These are phyloP conservation scores for Polia nebulosa DNA, from an alignment of 2,888 invertebrate species.

Conservation along the genomic window DNA sequence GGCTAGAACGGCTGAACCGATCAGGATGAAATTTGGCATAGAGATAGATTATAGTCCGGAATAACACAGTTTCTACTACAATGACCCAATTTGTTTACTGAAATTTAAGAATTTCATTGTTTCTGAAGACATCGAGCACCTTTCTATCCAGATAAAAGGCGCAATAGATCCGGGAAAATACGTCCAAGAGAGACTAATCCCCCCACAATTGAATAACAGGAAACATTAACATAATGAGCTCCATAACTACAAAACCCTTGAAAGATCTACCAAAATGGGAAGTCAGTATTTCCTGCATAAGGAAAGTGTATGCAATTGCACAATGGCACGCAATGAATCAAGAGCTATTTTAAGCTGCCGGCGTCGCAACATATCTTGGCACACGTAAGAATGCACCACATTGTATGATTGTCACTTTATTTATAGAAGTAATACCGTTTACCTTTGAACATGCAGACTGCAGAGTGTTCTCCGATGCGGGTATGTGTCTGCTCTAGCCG, in stretches of 20 bases:
- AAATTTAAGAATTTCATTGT: not conserved
- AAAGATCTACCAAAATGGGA: slow-evolving; percentile 16
- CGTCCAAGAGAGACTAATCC: not conserved
- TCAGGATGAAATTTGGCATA: too few relatives aligned
- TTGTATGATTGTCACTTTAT: slow-evolving; percentile 64
- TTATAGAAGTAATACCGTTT: slow-evolving; percentile 60
- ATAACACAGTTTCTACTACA: too few relatives aligned
- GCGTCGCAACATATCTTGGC: slow-evolving; percentile 66
- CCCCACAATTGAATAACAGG: not conserved
- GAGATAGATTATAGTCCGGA: too few relatives aligned
- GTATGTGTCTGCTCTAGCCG: slow-evolving; percentile 38
- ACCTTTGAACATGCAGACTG: slow-evolving; percentile 50
- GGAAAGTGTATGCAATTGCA: slow-evolving; percentile 55
- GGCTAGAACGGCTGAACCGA: too few relatives aligned
- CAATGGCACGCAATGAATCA: slow-evolving; percentile 63
- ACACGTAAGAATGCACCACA: slow-evolving; percentile 69
- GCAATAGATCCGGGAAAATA: not conserved
- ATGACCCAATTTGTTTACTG: too few relatives aligned
- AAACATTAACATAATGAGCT: slow-evolving; percentile 16
- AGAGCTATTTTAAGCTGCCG: slow-evolving; percentile 55
- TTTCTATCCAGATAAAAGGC: not conserved
- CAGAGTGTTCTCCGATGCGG: slow-evolving; percentile 18
- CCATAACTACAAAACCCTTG: not conserved
- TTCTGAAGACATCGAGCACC: not conserved
- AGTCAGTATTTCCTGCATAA: slow-evolving; percentile 33